These are phyloP conservation scores for Lysandra coridon DNA, from an alignment of 2,888 invertebrate genomes.

Conservation along the genomic window DNA sequence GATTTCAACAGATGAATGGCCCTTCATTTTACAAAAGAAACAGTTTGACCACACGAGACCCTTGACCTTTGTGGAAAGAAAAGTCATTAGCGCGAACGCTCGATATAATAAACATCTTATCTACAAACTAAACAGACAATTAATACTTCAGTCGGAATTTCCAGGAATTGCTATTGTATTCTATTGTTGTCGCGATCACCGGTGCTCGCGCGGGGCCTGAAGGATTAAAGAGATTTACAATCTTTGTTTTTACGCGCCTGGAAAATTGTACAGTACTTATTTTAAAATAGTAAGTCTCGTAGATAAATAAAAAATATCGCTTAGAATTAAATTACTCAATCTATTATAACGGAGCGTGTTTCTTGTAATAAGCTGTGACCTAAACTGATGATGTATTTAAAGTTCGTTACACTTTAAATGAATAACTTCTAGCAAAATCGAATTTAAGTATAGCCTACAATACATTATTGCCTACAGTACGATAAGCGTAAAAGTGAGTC, in stretches of 20 bases:
- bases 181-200: too few species aligned
- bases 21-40: conserved; percentile 22
- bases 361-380: neutral
- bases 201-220: too few species aligned
- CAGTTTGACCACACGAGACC: neutral
- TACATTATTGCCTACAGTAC: neutral
- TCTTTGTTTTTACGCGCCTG: neutral
- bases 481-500: neutral
- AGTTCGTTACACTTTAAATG: neutral
- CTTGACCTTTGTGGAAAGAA: conserved; percentile 2
- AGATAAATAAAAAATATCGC: neutral
- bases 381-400: neutral
- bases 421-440: neutral
- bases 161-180: too few species aligned
- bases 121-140: conserved; percentile 11
- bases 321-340: neutral
- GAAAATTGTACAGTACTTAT: neutral
- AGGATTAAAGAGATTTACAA: neutral
- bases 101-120: neutral
- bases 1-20: conserved; percentile 27
- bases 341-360: neutral
- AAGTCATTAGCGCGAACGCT: neutral
- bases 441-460: neutral
- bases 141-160: too few species aligned
- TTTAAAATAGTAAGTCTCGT: neutral